Conservation (phyloP, 2,797 vertebrate species). For the Chiloscyllium punctatum region DNA sequence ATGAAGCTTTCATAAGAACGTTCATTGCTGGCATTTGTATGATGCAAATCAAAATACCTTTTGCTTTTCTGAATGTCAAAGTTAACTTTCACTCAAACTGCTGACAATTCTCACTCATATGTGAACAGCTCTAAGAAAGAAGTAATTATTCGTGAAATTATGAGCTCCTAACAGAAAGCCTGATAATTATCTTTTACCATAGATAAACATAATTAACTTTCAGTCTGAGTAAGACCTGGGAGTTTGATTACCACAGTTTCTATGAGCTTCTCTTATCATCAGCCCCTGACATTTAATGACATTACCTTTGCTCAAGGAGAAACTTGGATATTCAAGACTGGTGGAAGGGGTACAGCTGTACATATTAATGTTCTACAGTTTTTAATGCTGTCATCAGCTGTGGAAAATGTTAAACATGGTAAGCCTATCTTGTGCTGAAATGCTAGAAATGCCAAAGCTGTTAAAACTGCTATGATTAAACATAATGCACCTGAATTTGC, state of each 20-base stretch:
- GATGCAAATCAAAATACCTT: not conserved
- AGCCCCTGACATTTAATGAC: not conserved
- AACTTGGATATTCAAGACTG: not conserved
- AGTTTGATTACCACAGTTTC: not conserved
- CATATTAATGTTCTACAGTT: not conserved
- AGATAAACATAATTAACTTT: not conserved
- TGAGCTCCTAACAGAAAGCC: not conserved
- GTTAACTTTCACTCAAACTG: not conserved
- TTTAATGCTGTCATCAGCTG: not conserved
- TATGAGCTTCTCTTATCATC: not conserved
- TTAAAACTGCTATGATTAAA: not conserved
- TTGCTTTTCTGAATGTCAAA: constrained; percentile 1
- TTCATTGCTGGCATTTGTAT: not conserved
- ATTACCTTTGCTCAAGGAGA: constrained; percentile 3
- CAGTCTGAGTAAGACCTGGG: not conserved
- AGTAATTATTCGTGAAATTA: not conserved
- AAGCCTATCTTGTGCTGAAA: not conserved
- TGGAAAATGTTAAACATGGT: not conserved
- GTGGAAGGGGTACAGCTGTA: not conserved
- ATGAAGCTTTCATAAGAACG: too few relatives aligned
- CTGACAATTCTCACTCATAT: too few relatives aligned
- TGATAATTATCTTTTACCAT: not conserved
- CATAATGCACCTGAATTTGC: not conserved
- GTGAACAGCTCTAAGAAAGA: not conserved
- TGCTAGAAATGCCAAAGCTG: not conserved